phyloP scores from a whole-genome alignment of 1,140 invertebrate species.

The Bombus waltoni region DNA sequence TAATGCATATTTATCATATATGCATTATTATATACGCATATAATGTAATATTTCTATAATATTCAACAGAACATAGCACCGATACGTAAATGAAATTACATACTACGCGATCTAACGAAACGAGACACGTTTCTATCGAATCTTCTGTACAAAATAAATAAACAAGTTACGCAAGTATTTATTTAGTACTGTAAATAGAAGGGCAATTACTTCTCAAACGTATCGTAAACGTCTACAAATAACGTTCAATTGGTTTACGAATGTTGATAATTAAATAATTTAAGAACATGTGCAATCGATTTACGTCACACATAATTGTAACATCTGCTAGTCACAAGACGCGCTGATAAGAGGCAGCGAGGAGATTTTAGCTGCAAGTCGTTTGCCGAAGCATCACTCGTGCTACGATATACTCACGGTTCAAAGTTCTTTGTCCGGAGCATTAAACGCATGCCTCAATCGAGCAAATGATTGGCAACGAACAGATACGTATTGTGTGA shows the following conservation, averaged over 20 bases:
- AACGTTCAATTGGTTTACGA: not conserved
- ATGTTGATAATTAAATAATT: constrained; percentile 10
- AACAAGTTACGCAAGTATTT: not conserved
- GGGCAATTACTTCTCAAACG: not conserved
- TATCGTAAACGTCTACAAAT: not conserved
- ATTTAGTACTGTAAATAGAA: not conserved
- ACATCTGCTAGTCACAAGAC: constrained; percentile 22
- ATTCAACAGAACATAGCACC: no score
- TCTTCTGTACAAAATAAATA: not conserved
- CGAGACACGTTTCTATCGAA: constrained; percentile 3
- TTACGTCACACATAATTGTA: constrained; percentile 43
- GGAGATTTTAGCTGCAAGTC: constrained; percentile 22
- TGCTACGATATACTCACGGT: constrained; percentile 5
- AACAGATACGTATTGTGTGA: not conserved
- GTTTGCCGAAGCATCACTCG: not conserved
- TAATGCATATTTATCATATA: not conserved
- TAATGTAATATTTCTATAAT: no score
- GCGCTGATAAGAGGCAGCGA: not conserved
- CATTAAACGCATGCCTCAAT: not conserved
- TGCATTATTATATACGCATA: no score
- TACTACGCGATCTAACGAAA: not conserved
- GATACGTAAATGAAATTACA: no score
- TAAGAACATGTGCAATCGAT: not conserved
- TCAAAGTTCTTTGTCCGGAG: constrained; percentile 24
- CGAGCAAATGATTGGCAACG: not conserved